phyloP scores from a whole-genome alignment of 2,113 vertebrate species.

The Crotalus horridus region DNA sequence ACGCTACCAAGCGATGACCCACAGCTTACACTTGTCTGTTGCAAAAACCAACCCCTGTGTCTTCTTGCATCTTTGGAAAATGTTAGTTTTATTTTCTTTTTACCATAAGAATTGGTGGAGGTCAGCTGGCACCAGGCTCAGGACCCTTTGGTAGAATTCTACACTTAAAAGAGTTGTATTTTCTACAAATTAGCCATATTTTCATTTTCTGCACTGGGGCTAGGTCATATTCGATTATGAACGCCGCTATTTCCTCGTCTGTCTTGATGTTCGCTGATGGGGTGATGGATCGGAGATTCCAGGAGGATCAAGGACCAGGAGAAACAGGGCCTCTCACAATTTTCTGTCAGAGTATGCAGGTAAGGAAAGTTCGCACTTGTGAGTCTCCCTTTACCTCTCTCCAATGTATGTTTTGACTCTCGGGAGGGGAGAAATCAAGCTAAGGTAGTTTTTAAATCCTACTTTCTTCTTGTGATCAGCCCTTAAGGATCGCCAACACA shows the following conservation, averaged over 20 bases:
- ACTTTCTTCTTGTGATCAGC: conserved; percentile 62
- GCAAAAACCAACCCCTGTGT: not conserved
- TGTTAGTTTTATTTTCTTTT: not conserved
- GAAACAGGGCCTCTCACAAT: conserved; percentile 77
- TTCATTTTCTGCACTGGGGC: not conserved
- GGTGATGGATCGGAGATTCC: conserved; percentile 76
- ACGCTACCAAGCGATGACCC: not conserved
- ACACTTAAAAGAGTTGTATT: not conserved
- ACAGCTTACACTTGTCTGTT: not conserved
- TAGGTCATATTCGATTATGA: conserved; percentile 91
- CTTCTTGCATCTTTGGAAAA: not conserved
- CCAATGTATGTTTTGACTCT: rapidly evolving
- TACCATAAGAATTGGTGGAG: not conserved
- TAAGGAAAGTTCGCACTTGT: not conserved
- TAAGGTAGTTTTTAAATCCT: not conserved
- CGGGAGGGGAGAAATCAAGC: not conserved
- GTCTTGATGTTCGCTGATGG: conserved; percentile 74
- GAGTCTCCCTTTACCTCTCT: not conserved
- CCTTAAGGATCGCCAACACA: conserved; percentile 75
- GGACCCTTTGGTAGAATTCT: not conserved
- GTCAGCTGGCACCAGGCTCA: not conserved
- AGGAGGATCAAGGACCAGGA: conserved; percentile 80
- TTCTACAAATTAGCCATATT: not conserved
- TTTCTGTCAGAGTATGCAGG: conserved; percentile 78
- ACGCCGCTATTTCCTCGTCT: conserved; percentile 69